These are phyloP conservation scores for Pimephales promelas DNA, from an alignment of 2,113 vertebrate species.

Conservation along the genomic window DNA sequence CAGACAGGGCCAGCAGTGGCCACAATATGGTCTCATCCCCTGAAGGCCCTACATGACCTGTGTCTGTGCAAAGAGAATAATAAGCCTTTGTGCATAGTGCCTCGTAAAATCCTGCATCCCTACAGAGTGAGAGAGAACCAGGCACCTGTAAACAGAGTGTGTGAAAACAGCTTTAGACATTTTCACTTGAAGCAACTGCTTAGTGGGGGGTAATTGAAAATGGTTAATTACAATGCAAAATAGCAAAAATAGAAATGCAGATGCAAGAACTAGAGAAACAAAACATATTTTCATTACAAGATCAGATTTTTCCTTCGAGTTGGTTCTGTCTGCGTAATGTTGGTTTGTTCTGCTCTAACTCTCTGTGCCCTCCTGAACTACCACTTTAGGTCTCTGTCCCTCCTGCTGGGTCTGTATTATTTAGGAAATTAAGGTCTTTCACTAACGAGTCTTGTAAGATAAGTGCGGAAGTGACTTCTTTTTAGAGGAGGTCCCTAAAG, in stretches of 20 bases:
- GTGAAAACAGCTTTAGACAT: slow-evolving; percentile 38
- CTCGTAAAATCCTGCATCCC: slow-evolving; percentile 52
- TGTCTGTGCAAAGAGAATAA: slow-evolving; percentile 40
- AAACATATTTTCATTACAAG: not conserved
- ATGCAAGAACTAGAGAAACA: not conserved
- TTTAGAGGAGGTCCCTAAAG: slow-evolving; percentile 54
- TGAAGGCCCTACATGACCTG: slow-evolving; percentile 29
- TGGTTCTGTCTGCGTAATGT: not conserved
- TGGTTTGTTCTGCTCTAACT: not conserved
- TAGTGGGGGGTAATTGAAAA: slow-evolving; percentile 17
- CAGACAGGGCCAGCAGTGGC: not conserved
- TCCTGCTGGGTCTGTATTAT: slow-evolving; percentile 69
- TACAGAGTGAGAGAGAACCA: slow-evolving; percentile 37
- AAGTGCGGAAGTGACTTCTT: slow-evolving; percentile 68
- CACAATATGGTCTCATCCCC: slow-evolving; percentile 35
- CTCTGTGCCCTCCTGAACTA: not conserved
- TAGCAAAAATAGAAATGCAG: not conserved
- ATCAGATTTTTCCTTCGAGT: not conserved
- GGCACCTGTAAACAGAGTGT: slow-evolving; percentile 43
- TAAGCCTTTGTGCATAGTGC: slow-evolving; percentile 48
- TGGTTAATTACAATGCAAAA: not conserved
- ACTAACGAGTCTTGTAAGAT: slow-evolving; percentile 72
- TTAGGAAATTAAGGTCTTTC: slow-evolving; percentile 65
- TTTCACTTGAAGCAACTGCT: not conserved
- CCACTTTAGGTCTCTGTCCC: not conserved